Evolutionary conservation across 2,113 vertebrate species (phyloP), one percentile per base, ranked within the genome.

Genomic region (Microcebus griseorufus): DNA sequence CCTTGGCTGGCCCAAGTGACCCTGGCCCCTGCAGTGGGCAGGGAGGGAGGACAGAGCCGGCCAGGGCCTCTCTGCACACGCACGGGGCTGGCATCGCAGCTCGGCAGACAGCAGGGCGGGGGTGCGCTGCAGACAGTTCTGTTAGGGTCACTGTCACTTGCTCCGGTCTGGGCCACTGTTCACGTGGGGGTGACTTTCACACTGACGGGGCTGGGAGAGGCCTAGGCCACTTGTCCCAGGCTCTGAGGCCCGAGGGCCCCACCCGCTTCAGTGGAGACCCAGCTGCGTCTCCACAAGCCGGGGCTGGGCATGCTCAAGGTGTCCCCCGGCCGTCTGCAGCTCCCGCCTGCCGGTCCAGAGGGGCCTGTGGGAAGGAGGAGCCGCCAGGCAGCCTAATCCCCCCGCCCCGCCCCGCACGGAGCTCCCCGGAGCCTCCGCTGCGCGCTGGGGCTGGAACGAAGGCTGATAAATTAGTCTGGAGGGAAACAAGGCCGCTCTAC

Each of bases 341-440:
- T 55, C 53, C 51, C 5, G 17, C 17, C 53, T 18, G 17, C 5
- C 4, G 17, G 17, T 55, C 97, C 97, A 97, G 91, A 98, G 99
- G 98, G 98, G 98, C 98, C 98, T 98, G 98, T 98, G 98, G 98
- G 98, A 98, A 98, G 97, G 98, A 98, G 97, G 97, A 98, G 98
- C 98, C 98, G 98, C 99, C 99, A 98, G 98, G 99, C 98, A 98
- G 99, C 99, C 99, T 99, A 99, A 99, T 99, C 99, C 99, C 98
- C 96, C 98, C 98, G 97, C 99, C 99, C 99, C 98, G 98, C 98
- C 98, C 98, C 98, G 97, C 98, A 98, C 98, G 98, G 98, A 98
- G 96, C 98, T 98, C 98, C 98, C 98, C 97, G 94, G 97, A 98
- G 97, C 98, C 98, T 98, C 98, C 95, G 97, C 98, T 98, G 99